Base-by-base conservation (phyloP, 2,888 invertebrate species). In the Rhopalosiphum nymphaeae region DNA sequence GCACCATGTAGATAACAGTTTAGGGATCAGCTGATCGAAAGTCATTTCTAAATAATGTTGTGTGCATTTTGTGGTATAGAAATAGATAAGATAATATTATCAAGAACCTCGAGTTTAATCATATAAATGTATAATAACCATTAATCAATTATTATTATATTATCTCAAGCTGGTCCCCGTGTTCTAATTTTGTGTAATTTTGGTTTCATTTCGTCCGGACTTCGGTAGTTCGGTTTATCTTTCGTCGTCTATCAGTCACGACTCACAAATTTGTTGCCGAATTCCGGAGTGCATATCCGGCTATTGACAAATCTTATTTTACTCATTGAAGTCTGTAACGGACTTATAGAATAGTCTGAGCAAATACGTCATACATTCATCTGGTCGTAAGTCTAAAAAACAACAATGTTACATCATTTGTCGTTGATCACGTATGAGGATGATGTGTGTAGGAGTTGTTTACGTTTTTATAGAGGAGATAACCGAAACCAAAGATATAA, bases 351-450 rank as follows among this genome's bases (percentile, higher is more conserved):
- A n/a, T 36, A 53, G 21, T 88, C 88, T 36, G 88, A 88, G 10
- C 88, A 53, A 36, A 88, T 44, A 46, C 46, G 49, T 49, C 46
- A 88, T 53, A 44, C 4, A 49, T 88, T 88, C 85, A 26, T 49
- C 29, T 53, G 53, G 36, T 88, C 29, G n/a, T n/a, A 88, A 49
- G 46, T 49, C 2, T 25, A 36, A 88, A 88, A 53, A 88, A 85
- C 26, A 88, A 53, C 53, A 53, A 53, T 53, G 53, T 53, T 88
- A 49, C 88, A 53, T 88, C 88, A 88, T 88, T 88, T 29, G n/a
- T 46, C 36, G 36, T 88, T 36, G 25, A 88, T 53, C n/a, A 53
- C 78, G 21, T 67, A 67, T 67, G n/a, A 67, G 11, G 67, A n/a
- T 67, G 0, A 67, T 61, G 57, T 61, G 57, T 61, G 42, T 49